Evolutionary conservation across 2,113 vertebrate genomes (phyloP).

Genomic region (Silurus asotus): DNA sequence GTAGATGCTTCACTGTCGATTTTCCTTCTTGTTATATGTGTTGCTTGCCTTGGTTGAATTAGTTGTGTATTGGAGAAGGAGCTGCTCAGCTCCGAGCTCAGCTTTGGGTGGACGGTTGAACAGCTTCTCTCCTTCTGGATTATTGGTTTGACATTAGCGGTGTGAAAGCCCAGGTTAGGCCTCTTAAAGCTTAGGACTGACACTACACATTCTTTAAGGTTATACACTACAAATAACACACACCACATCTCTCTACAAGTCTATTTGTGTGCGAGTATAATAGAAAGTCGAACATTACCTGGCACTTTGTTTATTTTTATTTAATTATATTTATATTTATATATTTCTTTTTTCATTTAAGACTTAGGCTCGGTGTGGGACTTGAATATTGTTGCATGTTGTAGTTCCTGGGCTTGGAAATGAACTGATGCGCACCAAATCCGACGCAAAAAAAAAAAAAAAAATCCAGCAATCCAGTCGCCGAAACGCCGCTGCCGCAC

Average conservation of each 20-base stretch:
- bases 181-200: conserved; percentile 22
- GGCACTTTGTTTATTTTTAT: not conserved
- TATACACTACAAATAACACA: not conserved
- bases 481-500: not conserved
- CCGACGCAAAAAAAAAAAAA: not conserved
- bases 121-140: conserved; percentile 30
- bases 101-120: conserved; percentile 45
- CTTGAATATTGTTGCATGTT: not conserved
- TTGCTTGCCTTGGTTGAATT: conserved; percentile 54
- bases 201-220: conserved; percentile 4
- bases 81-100: conserved; percentile 42
- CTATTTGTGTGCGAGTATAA: not conserved
- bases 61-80: conserved; percentile 36
- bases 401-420: not conserved
- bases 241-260: not conserved
- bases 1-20: not conserved
- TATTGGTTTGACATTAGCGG: conserved; percentile 20
- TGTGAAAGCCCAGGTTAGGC: conserved; percentile 40
- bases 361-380: too few relatives aligned
- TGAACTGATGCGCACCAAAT: not conserved
- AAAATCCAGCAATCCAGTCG: not conserved
- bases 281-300: not conserved
- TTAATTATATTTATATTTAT: not conserved
- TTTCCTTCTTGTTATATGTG: conserved; percentile 12
- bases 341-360: not conserved